Conservation (phyloP, 2,113 vertebrate species). For the Thunnus thynnus region DNA sequence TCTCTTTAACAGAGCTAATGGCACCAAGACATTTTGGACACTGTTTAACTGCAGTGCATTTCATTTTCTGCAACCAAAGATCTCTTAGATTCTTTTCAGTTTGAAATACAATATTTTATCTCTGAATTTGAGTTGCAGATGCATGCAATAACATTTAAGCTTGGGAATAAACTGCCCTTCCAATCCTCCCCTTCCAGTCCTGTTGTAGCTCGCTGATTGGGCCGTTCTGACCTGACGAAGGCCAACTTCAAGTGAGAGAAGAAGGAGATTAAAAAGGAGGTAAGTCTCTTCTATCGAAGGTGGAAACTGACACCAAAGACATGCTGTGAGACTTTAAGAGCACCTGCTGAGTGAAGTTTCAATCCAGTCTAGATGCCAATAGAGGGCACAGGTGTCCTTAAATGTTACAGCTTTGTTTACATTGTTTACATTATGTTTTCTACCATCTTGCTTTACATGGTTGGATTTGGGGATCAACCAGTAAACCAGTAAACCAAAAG, state of each 20-base stretch:
- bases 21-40: neutral
- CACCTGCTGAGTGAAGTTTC: neutral
- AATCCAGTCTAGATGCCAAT: no score
- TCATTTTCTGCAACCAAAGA: no score
- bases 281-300: neutral
- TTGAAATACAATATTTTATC: no score
- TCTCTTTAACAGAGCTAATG: neutral
- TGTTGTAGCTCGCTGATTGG: neutral
- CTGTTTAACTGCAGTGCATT: no score
- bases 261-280: neutral
- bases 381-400: neutral
- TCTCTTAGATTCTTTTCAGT: no score
- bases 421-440: neutral
- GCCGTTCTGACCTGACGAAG: neutral
- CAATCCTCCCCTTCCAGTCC: neutral
- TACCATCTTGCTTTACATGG: no score
- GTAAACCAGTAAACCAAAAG: no score
- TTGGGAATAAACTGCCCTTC: no score
- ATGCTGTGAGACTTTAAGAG: neutral
- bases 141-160: no score
- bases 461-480: no score
- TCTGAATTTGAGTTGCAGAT: no score
- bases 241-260: neutral
- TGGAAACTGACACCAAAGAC: slow-evolving; percentile 7
- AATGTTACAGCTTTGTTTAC: no score